A percentile compares a stretch with the other conserved stretches of the same genome.
phyloP scores from a whole-genome alignment of 2,113 vertebrate genomes.

The Muntiacus muntjak region DNA sequence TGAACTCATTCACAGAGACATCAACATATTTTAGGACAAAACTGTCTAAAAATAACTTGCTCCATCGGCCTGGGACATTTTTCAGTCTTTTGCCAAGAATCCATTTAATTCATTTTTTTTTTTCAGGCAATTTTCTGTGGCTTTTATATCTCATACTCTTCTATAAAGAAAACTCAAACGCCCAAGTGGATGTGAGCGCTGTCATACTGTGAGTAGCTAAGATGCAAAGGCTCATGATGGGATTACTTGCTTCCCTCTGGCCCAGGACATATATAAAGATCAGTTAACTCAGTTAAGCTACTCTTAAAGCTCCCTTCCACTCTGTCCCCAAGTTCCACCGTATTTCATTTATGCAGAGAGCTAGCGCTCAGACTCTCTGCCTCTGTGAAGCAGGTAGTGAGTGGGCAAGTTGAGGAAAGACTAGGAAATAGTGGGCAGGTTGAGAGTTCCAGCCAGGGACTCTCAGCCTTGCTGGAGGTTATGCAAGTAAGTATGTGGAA shows the following conservation, averaged over 20 bases:
- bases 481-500: background rate
- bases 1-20: constrained; percentile 66
- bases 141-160: constrained; percentile 3
- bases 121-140: constrained; percentile 4
- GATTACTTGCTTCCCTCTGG: background rate
- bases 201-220: background rate
- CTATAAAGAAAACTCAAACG: background rate
- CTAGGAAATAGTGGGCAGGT: background rate
- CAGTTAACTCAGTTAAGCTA: background rate
- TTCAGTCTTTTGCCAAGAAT: constrained; percentile 68
- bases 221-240: background rate
- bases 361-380: background rate
- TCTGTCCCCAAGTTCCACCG: background rate
- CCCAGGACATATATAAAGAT: background rate
- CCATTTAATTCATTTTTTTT: constrained; percentile 42
- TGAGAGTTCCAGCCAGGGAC: background rate
- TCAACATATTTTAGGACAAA: constrained; percentile 61
- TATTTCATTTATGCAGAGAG: background rate
- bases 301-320: background rate
- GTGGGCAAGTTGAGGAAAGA: background rate
- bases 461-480: background rate
- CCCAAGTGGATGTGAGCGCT: background rate
- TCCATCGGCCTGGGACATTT: constrained; percentile 59
- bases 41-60: constrained; percentile 73
- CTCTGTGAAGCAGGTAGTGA: background rate